Evolutionary conservation across 2,797 vertebrate species (phyloP).

Genomic region (Sebastolobus altivelis): DNA sequence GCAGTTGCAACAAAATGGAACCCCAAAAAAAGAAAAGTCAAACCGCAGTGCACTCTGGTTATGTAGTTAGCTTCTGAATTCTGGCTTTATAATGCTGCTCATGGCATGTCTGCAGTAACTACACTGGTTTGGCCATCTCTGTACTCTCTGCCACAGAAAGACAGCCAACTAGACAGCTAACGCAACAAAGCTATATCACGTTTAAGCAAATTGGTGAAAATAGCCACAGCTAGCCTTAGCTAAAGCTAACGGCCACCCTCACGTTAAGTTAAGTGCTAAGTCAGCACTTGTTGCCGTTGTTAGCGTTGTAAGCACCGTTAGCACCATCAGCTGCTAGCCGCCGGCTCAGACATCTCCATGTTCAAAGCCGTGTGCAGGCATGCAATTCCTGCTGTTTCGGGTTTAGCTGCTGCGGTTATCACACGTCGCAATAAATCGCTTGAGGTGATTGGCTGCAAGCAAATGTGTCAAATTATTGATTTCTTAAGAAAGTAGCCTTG

Average conservation of each 20-base stretch:
- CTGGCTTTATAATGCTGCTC: not conserved
- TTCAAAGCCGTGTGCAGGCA: too few species aligned
- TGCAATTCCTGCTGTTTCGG: too few species aligned
- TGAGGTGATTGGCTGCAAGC: too few species aligned
- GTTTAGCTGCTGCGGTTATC: too few species aligned
- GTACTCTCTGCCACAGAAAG: not conserved
- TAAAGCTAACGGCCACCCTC: not conserved
- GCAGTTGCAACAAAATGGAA: not conserved
- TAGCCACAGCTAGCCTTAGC: not conserved
- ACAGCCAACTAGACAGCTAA: not conserved
- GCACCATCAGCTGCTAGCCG: too few species aligned
- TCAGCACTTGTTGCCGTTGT: too few species aligned
- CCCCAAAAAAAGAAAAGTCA: not conserved
- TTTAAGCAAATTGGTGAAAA: not conserved
- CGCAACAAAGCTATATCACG: not conserved
- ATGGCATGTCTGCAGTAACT: not conserved
- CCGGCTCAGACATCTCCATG: too few species aligned
- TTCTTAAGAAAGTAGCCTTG: too few species aligned
- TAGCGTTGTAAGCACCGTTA: too few species aligned
- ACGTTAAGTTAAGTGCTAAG: too few species aligned
- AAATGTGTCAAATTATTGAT: too few species aligned
- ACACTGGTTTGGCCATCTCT: not conserved
- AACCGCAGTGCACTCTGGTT: conserved; percentile 1
- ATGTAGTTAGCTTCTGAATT: conserved; percentile 2
- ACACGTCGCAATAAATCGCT: too few species aligned